A percentile compares a stretch with the other conserved stretches of the same genome.
phyloP scores from a whole-genome alignment of 2,888 invertebrate genomes.

The Drosophila buzzatii region DNA sequence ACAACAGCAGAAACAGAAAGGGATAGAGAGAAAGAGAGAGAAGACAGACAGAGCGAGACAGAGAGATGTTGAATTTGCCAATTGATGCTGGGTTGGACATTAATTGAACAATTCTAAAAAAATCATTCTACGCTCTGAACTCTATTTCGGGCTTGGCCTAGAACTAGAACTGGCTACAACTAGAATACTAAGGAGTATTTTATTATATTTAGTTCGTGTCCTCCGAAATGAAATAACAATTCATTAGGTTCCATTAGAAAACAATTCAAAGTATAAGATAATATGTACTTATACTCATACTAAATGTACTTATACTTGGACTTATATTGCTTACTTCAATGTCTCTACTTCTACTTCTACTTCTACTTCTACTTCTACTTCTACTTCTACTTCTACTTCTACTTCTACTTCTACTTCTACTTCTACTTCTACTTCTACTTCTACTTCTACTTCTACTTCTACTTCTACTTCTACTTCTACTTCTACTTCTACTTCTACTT shows the following conservation, averaged over 20 bases:
- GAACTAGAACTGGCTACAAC: constrained; percentile 11
- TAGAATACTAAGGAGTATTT: neutral
- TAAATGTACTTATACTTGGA: too few species aligned
- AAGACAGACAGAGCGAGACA: neutral
- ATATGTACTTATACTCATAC: too few species aligned
- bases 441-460: too few species aligned
- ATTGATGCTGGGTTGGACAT: constrained; percentile 39
- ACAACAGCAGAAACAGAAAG: neutral
- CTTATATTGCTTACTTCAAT: too few species aligned
- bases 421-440: too few species aligned
- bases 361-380: too few species aligned
- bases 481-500: too few species aligned
- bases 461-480: too few species aligned
- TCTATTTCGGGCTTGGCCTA: constrained; percentile 36
- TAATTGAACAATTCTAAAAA: constrained; percentile 44
- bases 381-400: too few species aligned
- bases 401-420: too few species aligned
- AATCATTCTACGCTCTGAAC: constrained; percentile 53
- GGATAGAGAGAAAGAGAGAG: neutral
- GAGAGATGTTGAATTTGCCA: constrained; percentile 28
- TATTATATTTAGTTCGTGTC: neutral
- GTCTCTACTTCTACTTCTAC: too few species aligned
- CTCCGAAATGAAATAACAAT: neutral
- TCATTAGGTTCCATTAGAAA: neutral
- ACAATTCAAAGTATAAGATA: neutral